Percentiles rank a stretch among this genome's conserved stretches.
These are phyloP conservation scores for Regulus satrapa DNA, from an alignment of 2,113 vertebrate species.

Conservation along the genomic window DNA sequence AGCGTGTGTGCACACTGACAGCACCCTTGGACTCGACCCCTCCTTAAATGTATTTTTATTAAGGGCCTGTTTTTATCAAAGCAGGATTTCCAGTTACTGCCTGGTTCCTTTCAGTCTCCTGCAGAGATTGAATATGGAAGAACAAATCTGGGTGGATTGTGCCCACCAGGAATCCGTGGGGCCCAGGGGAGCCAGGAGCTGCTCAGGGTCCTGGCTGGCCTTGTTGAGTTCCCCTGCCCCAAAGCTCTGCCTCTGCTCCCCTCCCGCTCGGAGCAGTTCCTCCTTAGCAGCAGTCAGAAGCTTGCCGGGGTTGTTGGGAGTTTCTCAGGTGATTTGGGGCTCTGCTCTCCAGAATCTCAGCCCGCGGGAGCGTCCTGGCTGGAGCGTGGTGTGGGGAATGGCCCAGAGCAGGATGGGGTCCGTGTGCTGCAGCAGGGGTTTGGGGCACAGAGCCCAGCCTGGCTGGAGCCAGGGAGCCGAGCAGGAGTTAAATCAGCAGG, in stretches of 20 bases:
- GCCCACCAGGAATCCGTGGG: neutral
- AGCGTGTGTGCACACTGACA: neutral
- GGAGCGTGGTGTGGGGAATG: accelerated
- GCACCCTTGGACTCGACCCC: neutral
- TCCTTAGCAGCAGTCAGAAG: neutral
- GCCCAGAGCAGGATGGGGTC: neutral
- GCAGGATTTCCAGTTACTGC: neutral
- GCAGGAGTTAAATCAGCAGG: neutral
- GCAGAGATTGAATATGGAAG: neutral
- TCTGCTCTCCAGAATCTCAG: neutral
- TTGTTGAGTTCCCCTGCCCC: neutral
- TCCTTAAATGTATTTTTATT: neutral
- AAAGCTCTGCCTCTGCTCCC: neutral
- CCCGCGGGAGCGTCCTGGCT: accelerated
- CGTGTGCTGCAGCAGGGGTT: accelerated
- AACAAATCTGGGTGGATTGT: neutral
- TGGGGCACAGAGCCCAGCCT: neutral
- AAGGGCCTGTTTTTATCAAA: neutral
- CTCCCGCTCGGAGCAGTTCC: accelerated
- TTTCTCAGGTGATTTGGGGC: neutral
- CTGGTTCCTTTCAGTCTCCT: neutral
- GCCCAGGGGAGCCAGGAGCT: neutral
- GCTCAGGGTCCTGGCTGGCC: neutral
- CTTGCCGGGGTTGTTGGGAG: accelerated
- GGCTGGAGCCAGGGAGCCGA: neutral